Evolutionary conservation across 2,888 invertebrate species (phyloP), one percentile per base, ranked within the genome.

Genomic region (Hypolimnas misippus): DNA sequence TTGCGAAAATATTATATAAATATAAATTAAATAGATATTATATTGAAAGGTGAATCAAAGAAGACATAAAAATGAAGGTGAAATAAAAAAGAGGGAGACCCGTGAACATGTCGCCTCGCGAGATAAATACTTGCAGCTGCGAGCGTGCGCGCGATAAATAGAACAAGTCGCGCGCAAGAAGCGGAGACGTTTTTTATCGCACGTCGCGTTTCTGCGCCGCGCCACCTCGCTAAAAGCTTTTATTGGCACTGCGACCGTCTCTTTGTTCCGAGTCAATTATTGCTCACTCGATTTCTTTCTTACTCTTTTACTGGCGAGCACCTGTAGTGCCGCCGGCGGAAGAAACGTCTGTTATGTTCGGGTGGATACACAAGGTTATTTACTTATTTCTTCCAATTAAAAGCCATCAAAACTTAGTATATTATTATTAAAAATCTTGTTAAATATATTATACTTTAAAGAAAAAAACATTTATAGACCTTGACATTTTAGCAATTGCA

Each of bases 241-340:
- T 56, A 60, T 63, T 63, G 59, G 55, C 52, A 38, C 51, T 59
- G 52, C 54, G 51, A 46, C 50, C 55, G 44, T 56, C 59, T 60
- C 63, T 60, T 63, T 63, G 63, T 63, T 56, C 63, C 35, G 59
- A 52, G 51, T 60, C 63, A 63, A 63, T 63, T 63, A 63, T 46
- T 44, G 59, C 46, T 52, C 51, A 63, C 55, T 63, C 59, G 51
- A 59, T 59, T 51, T 53, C 53, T 58, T 58, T 46, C 14, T 35
- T 35, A 54, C 53, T 59, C 53, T 46, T 35, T 59, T 10, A 53
- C 53, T 46, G 42, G 40, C 25, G n/a, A 14, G 25, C 14, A 7
- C 14, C 14, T 49, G n/a, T 10, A 49, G n/a, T 49, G 14, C 19
- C 49, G 14, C 1, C 7, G 49, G 49, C 7, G 19, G 35, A 12